Base-by-base conservation (phyloP, 2,888 invertebrate species). In the Tanaodytes sp. region DNA sequence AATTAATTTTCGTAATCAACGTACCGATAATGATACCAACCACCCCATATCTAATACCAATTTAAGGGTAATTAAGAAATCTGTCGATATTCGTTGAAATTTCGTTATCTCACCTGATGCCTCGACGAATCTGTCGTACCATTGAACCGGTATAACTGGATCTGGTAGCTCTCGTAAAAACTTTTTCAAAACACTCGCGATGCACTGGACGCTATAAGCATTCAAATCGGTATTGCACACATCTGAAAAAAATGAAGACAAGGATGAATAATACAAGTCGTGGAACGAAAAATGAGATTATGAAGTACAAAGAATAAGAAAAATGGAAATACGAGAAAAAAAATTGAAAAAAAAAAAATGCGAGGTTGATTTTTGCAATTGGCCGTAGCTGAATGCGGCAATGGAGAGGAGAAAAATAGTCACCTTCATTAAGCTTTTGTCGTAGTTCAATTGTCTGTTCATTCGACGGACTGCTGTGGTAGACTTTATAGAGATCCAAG, bases 111-210 rank as follows among this genome's bases (percentile, higher is more conserved):
- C 74, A 86, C 87, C 82, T 70, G 86, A 86, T 14, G 88, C 88
- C 74, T 88, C 89, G 63, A 93, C 87, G 82, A 93, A 92, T 73
- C 87, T 87, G 75, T 91, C 90, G 82, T 93, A 93, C 87, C 89
- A 90, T 79, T 89, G 89, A 30, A 91, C 90, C 18, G 92, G 93
- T 74, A 93, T 91, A 52, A 93, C 87, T 2, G 93, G 91, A 82
- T 93, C 92, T 0, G 92, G 92, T 71, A 93, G 84, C 80, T 93
- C 92, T 43, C 91, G 84, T 37, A 93, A 85, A 82, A 90, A 93
- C 80, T 91, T 91, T 79, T 93, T 92, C 63, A 93, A 84, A 48
- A 90, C 87, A 72, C 88, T 88, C 16, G 89, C 88, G 72, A 91
- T 86, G 74, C 88, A 87, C 67, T 87, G 86, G 11, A 88, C 86